Conservation (phyloP, 2,888 invertebrate genomes). For the Oconnorella tubifera region DNA sequence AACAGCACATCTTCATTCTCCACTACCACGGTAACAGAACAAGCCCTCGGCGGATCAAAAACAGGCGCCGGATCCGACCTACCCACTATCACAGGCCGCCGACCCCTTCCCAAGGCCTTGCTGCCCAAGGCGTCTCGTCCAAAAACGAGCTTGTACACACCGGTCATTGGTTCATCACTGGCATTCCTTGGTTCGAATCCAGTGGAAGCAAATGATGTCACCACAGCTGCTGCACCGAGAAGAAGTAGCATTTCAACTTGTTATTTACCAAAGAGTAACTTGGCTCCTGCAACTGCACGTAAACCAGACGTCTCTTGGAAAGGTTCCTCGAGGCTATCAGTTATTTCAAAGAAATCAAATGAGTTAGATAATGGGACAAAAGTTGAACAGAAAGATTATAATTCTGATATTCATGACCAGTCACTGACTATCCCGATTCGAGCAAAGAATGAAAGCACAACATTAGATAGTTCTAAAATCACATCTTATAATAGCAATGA, state of each 20-base stretch:
- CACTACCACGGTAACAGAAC: too few species aligned
- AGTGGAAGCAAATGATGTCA: too few species aligned
- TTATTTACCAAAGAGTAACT: neutral
- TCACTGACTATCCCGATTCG: too few species aligned
- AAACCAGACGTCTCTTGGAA: neutral
- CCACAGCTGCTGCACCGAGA: neutral
- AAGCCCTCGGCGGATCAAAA: conserved; percentile 2
- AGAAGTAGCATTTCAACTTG: conserved; percentile 14
- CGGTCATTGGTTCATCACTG: conserved; percentile 1
- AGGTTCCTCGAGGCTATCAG: neutral
- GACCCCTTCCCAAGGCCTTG: conserved; percentile 12
- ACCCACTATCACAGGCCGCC: conserved; percentile 10
- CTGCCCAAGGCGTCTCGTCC: conserved; percentile 1
- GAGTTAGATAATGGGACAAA: too few species aligned
- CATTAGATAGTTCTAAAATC: too few species aligned
- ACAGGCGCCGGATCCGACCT: neutral
- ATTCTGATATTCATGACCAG: too few species aligned
- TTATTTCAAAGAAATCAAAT: too few species aligned
- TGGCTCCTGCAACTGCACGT: too few species aligned
- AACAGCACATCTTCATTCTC: too few species aligned
- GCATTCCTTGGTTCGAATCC: conserved; percentile 4
- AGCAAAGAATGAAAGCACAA: too few species aligned
- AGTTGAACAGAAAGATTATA: too few species aligned
- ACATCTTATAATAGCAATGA: too few species aligned
- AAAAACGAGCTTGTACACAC: neutral